A percentile compares a stretch with the other conserved stretches of the same genome.
Evolutionary conservation across 2,888 invertebrate species (phyloP).

Genomic region (Saturnia pavonia): DNA sequence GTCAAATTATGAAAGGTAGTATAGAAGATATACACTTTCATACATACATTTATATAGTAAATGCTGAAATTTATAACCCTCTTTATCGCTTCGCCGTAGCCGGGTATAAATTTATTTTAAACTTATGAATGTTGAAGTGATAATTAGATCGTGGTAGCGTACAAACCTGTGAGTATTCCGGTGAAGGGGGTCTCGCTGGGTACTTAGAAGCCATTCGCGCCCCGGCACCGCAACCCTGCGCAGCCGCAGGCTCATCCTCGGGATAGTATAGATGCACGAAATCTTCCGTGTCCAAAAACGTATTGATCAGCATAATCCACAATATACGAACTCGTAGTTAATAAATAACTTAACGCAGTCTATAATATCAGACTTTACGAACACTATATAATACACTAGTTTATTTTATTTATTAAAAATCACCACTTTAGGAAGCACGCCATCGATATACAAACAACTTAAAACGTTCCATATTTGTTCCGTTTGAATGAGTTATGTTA

Average conservation of each 20-base stretch:
- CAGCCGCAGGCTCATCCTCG: slow-evolving; percentile 71
- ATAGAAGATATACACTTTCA: too few relatives aligned
- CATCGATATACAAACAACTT: slow-evolving; percentile 58
- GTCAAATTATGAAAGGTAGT: too few relatives aligned
- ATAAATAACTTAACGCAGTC: slow-evolving; percentile 69
- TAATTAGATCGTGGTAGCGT: slow-evolving; percentile 9
- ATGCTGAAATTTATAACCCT: too few relatives aligned
- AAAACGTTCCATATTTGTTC: slow-evolving; percentile 64
- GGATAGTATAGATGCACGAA: slow-evolving; percentile 79
- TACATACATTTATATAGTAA: too few relatives aligned
- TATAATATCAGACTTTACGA: slow-evolving; percentile 67
- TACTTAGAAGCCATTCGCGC: slow-evolving; percentile 76
- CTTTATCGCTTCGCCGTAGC: too few relatives aligned
- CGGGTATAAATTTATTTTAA: not conserved
- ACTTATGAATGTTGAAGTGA: not conserved
- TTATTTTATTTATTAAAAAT: slow-evolving; percentile 53
- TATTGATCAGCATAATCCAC: slow-evolving; percentile 78
- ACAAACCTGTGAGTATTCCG: slow-evolving; percentile 72
- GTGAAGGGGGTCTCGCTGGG: slow-evolving; percentile 68
- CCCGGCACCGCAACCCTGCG: slow-evolving; percentile 74
- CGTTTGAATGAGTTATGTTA: slow-evolving; percentile 46
- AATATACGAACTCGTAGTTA: slow-evolving; percentile 59
- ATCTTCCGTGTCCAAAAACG: slow-evolving; percentile 79
- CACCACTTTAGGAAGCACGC: slow-evolving; percentile 67
- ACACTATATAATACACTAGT: slow-evolving; percentile 56